phyloP scores from a whole-genome alignment of 2,888 invertebrate genomes.

The Melieria omissa region DNA sequence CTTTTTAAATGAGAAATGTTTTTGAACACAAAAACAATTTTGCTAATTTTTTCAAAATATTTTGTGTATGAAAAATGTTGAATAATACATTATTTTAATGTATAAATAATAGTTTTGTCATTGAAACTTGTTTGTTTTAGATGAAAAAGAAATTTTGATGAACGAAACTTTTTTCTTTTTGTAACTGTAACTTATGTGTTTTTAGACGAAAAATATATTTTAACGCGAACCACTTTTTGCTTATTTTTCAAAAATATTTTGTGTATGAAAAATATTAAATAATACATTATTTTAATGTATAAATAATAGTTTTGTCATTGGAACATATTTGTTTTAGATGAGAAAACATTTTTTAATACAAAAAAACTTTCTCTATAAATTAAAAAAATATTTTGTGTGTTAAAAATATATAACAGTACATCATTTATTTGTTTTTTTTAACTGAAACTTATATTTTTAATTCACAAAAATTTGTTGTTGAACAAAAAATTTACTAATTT shows the following conservation, averaged over 20 bases:
- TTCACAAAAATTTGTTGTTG: too few relatives aligned
- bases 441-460: too few relatives aligned
- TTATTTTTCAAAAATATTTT: too few relatives aligned
- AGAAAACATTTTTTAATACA: slow-evolving; percentile 12
- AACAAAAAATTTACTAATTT: too few relatives aligned
- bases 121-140: slow-evolving; percentile 5
- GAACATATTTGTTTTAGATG: slow-evolving; percentile 1
- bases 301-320: background rate
- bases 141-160: slow-evolving; percentile 14
- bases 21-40: too few relatives aligned
- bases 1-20: too few relatives aligned
- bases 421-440: background rate
- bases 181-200: too few relatives aligned
- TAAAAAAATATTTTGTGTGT: slow-evolving; percentile 26
- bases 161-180: slow-evolving; percentile 11
- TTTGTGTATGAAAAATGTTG: background rate
- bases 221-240: too few relatives aligned
- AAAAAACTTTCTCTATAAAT: slow-evolving; percentile 19
- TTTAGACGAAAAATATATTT: too few relatives aligned
- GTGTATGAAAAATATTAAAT: background rate
- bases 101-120: background rate
- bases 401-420: slow-evolving; percentile 17
- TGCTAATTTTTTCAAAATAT: too few relatives aligned
- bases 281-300: background rate
- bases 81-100: background rate